Conservation (phyloP, 2,113 vertebrate species). For the Hippocampus abdominalis region DNA sequence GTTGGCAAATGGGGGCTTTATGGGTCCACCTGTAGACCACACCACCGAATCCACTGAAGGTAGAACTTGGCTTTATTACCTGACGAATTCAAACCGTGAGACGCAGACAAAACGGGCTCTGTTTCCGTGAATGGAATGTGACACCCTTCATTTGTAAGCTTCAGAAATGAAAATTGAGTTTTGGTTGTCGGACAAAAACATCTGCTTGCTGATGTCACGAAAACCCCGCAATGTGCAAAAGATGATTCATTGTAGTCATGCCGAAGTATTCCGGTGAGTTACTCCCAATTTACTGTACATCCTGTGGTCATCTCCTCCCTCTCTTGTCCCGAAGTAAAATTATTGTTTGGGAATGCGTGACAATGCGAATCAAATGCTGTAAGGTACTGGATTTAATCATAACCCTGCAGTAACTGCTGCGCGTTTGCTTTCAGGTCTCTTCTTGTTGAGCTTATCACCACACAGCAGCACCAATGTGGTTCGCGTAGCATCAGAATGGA, state of each 20-base stretch:
- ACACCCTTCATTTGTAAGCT: background rate
- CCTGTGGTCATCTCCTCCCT: background rate
- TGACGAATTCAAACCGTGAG: background rate
- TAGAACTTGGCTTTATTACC: slow-evolving; percentile 17
- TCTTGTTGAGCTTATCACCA: slow-evolving; percentile 60
- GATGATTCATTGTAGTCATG: slow-evolving; percentile 4
- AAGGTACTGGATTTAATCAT: background rate
- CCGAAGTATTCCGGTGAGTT: background rate
- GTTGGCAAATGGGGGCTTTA: slow-evolving; percentile 50
- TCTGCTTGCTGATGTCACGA: background rate
- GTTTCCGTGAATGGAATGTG: background rate
- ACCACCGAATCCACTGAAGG: slow-evolving; percentile 64
- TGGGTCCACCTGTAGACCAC: slow-evolving; percentile 56
- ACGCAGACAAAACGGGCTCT: background rate
- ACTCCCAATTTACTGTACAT: slow-evolving; percentile 16
- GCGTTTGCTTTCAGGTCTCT: slow-evolving; percentile 56
- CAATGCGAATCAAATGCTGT: background rate
- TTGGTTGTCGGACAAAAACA: background rate
- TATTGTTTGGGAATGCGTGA: background rate
- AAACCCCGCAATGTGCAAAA: slow-evolving; percentile 6
- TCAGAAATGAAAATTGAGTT: background rate
- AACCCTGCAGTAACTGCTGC: background rate
- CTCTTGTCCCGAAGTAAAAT: background rate
- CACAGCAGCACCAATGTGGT: slow-evolving; percentile 38
- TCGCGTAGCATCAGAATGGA: slow-evolving; percentile 65